Evolutionary conservation across 2,113 vertebrate genomes (phyloP), one percentile per base, ranked within the genome.

Genomic region (Thalassoma bifasciatum): DNA sequence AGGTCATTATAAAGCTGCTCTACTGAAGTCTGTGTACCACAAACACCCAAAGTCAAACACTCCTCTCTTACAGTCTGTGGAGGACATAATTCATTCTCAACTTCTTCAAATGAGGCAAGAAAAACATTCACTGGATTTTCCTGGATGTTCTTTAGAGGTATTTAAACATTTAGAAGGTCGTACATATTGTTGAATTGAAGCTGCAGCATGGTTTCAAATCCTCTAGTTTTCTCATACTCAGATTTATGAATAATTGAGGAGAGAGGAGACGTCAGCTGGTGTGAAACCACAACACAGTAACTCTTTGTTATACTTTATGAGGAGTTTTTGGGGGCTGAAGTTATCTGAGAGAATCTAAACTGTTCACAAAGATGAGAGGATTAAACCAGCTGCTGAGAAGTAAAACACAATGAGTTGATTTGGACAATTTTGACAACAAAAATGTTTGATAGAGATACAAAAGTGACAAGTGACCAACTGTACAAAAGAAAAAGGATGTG

Each of bases 41-140:
- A n/a, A 50, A 37, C 21, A 50, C 19, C 42, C 34, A 50, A 50
- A 65, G 62, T 65, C 30, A 7, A 37, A 63, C 44, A 11, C 42
- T 12, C 22, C 19, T 10, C 22, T 2, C 40, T 17, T 10, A 12
- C 38, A 61, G 14, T 34, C n/a, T 1, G 13, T 60, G 22, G 61
- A 53, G 37, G 49, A 46, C 37, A 9, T 13, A 14, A 47, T 19
- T 16, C 16, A 3, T 23, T 56, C 3, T 23, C 3, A 54, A 34
- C 24, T 13, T 17, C 2, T 26, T 46, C 8, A 22, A 59, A 12
- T 17, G 34, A 22, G 3, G 5, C 19, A 9, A 26, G 22, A 26
- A 30, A 30, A 47, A 12, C 40, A 44, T 61, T 47, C 17, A 13
- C 9, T 49, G 2, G 46, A 49, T 13, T 44, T 2, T 44, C n/a